phyloP scores from a whole-genome alignment of 2,113 vertebrate species.

The Tiliqua scincoides region DNA sequence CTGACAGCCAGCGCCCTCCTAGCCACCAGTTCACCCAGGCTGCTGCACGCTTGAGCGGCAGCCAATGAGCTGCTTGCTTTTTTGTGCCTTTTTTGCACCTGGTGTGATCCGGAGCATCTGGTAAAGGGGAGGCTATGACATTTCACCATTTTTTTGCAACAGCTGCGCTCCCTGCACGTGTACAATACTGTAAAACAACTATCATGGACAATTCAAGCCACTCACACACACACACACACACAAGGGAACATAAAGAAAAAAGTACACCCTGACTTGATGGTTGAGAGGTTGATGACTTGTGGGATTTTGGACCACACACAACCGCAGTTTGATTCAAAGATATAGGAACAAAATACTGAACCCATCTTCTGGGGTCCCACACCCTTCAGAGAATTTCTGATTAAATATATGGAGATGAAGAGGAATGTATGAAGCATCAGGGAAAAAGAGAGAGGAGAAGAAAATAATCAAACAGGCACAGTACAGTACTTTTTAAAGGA shows the following conservation, averaged over 20 bases:
- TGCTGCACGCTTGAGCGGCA: no score
- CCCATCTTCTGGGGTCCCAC: neutral
- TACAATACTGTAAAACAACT: neutral
- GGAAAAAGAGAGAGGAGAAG: neutral
- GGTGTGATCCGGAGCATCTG: no score
- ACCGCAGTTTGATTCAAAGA: neutral
- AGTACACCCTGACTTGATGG: neutral
- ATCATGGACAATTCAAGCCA: neutral
- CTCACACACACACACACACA: neutral
- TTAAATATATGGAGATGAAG: neutral
- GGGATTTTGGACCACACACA: neutral
- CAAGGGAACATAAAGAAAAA: neutral
- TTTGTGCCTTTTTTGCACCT: no score
- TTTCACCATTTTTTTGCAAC: neutral
- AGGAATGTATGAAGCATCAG: neutral
- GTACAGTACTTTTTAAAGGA: slow-evolving; percentile 29
- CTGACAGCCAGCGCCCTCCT: no score
- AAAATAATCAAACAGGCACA: neutral
- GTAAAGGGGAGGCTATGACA: no score
- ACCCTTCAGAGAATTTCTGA: neutral
- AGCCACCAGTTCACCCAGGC: no score
- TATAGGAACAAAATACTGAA: neutral
- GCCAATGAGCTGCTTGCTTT: no score
- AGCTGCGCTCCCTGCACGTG: neutral
- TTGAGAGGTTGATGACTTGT: neutral